phyloP scores from a whole-genome alignment of 2,797 vertebrate species.

The Lates japonicus region DNA sequence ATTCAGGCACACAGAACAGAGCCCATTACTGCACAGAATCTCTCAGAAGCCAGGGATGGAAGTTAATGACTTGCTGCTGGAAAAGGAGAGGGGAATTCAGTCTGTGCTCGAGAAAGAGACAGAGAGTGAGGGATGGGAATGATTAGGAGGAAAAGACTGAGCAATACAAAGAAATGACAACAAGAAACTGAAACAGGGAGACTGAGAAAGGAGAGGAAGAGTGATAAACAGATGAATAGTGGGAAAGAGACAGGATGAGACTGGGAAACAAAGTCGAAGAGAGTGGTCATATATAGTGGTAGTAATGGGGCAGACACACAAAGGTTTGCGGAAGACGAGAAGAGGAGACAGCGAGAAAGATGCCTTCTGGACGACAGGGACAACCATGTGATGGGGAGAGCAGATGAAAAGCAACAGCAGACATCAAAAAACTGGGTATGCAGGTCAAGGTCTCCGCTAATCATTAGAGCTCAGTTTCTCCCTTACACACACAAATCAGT shows the following conservation, averaged over 20 bases:
- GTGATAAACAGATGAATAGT: conserved; percentile 41
- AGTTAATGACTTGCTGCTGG: conserved; percentile 71
- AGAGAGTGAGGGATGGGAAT: conserved; percentile 56
- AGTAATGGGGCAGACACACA: conserved; percentile 13
- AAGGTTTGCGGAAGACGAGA: conserved; percentile 5
- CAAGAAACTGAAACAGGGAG: conserved; percentile 41
- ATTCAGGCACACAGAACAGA: conserved; percentile 58
- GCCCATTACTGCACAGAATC: conserved; percentile 64
- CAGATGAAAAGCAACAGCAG: conserved; percentile 41
- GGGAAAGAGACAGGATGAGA: conserved; percentile 28
- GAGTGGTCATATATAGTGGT: conserved; percentile 11
- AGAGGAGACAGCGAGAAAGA: conserved; percentile 11
- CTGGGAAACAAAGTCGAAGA: background rate
- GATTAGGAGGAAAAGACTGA: conserved; percentile 63
- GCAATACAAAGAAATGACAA: conserved; percentile 58
- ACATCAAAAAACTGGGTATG: conserved; percentile 50
- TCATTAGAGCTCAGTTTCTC: conserved; percentile 41
- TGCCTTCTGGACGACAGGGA: conserved; percentile 18
- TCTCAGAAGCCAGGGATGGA: conserved; percentile 62
- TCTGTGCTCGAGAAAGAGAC: conserved; percentile 42
- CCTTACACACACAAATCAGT: conserved; percentile 37
- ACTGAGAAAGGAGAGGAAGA: conserved; percentile 19
- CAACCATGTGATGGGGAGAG: conserved; percentile 19
- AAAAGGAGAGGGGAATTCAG: conserved; percentile 40
- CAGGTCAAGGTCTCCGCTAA: conserved; percentile 54